Base-by-base conservation (phyloP, 2,113 vertebrate species). In the Atherinomorus stipes region DNA sequence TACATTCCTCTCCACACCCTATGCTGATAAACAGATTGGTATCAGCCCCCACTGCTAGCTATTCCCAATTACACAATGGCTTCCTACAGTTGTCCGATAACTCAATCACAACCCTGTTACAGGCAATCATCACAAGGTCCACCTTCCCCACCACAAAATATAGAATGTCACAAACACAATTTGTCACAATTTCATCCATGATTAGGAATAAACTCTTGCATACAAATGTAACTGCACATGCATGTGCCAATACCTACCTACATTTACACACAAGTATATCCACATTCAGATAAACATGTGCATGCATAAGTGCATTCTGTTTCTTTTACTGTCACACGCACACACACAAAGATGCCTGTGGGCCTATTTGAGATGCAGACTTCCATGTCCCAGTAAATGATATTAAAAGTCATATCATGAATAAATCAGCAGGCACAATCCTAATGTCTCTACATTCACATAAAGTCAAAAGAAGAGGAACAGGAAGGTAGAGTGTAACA, bases 351-450 rank as follows among this genome's bases (percentile, higher is more conserved):
- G 80, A 80, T 80, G 89, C 88, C 88, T 85, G 68, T 77, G 90
- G 86, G 88, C 88, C 78, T 89, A 81, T 87, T 91, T 90, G 78
- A 88, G 77, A 92, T 92, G 91, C 89, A 90, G 82, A 89, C 85
- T 89, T 82, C 73, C 80, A 81, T 90, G 90, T 90, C 86, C 87
- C 74, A 90, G 85, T 90, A 91, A 91, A 91, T 88, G 79, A 90
- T 91, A 92, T 92, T 90, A 91, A 93, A 93, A 93, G 88, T 92
- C 89, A 83, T 82, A 91, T 91, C 83, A 91, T 92, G 89, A 91
- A 93, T 92, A 92, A 94, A 92, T 89, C 86, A 93, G 77, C 82
- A 86, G 85, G 70, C 83, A 67, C 64, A 49, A 77, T 51, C 42
- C 71, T 42, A 75, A 78, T 53, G 71, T 90, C 79, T 74, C 73